Evolutionary conservation across 2,113 vertebrate genomes (phyloP).

Genomic region (Athene noctua): DNA sequence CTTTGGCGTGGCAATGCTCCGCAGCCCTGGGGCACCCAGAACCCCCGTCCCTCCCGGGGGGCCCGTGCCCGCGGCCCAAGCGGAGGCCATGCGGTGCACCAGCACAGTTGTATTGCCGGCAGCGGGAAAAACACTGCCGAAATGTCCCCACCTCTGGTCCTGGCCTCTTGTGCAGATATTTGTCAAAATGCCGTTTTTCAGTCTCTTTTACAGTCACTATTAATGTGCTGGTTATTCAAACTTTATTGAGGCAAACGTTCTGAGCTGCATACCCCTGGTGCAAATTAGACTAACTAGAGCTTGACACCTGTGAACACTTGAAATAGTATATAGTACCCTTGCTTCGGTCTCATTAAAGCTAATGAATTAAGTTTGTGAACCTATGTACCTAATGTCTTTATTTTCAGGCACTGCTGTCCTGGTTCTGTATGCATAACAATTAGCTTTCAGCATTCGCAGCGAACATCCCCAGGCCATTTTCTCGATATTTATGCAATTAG

Average conservation of each 20-base stretch:
- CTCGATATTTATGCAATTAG: background rate
- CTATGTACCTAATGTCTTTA: background rate
- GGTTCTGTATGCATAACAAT: background rate
- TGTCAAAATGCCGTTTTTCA: background rate
- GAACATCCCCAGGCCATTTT: background rate
- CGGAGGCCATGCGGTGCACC: fast-evolving
- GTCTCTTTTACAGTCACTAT: background rate
- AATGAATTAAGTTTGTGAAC: background rate
- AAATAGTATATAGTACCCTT: background rate
- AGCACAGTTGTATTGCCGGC: fast-evolving
- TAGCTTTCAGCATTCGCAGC: background rate
- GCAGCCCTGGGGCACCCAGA: background rate
- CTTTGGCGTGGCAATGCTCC: fast-evolving
- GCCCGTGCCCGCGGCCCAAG: fast-evolving
- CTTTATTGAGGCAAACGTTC: background rate
- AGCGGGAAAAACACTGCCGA: fast-evolving
- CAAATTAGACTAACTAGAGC: background rate
- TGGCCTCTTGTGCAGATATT: fast-evolving
- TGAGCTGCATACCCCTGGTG: background rate
- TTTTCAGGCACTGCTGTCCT: background rate
- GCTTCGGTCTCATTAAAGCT: background rate
- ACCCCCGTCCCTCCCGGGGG: fast-evolving
- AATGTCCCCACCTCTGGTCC: fast-evolving
- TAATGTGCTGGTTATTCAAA: background rate
- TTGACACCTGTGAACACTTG: background rate